Evolutionary conservation across 1,140 invertebrate genomes (phyloP).

Genomic region (Paraescarpia echinospica): DNA sequence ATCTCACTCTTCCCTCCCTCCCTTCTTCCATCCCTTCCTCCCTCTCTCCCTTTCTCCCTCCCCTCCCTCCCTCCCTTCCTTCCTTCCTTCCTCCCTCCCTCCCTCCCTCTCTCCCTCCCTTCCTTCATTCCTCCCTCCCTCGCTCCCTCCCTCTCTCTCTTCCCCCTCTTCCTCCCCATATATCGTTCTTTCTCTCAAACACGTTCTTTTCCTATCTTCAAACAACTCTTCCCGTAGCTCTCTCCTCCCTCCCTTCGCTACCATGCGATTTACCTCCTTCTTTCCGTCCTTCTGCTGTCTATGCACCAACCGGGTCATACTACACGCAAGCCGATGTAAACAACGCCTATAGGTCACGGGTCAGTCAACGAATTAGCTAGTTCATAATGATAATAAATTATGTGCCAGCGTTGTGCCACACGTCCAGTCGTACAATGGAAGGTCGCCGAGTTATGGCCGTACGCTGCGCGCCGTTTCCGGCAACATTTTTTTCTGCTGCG

Average conservation of each 20-base stretch:
- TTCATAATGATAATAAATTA: not conserved
- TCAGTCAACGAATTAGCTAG: not conserved
- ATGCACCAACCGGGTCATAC: not conserved
- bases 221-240: no score
- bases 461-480: not conserved
- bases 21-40: no score
- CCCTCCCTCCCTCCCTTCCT: slow-evolving; percentile 5
- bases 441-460: not conserved
- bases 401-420: not conserved
- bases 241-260: no score
- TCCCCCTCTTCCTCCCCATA: not conserved
- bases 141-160: not conserved
- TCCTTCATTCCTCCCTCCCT: not conserved
- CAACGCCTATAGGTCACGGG: not conserved
- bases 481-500: not conserved
- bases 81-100: not conserved
- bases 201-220: no score
- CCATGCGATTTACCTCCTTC: no score
- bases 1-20: no score
- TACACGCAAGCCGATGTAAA: not conserved
- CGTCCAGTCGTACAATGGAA: not conserved
- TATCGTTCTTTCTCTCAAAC: no score
- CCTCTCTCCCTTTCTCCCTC: slow-evolving; percentile 11
- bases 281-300: not conserved
- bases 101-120: not conserved